Evolutionary conservation across 2,797 vertebrate genomes (phyloP).

Genomic region (Crenichthys baileyi): DNA sequence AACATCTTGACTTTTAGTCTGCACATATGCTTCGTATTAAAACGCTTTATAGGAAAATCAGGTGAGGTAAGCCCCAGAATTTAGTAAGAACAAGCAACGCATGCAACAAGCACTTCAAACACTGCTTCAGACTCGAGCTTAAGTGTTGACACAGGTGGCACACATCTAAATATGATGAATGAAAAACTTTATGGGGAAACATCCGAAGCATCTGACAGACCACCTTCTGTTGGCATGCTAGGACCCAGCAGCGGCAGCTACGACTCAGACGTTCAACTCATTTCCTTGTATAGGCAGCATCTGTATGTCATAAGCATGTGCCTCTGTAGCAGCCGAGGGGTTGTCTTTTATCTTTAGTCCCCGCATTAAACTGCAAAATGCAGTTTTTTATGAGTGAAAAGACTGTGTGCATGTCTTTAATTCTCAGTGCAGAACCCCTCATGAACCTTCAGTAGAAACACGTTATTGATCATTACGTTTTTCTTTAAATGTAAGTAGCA

Average conservation of each 20-base stretch:
- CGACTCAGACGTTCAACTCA: slow-evolving; percentile 47
- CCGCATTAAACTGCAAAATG: background rate
- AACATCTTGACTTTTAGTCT: slow-evolving; percentile 16
- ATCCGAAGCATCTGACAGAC: background rate
- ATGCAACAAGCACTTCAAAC: slow-evolving; percentile 32
- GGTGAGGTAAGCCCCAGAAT: slow-evolving; percentile 37
- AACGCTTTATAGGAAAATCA: slow-evolving; percentile 44
- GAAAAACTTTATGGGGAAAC: slow-evolving; percentile 22
- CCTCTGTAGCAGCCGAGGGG: slow-evolving; percentile 38
- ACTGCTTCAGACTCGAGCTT: slow-evolving; percentile 25
- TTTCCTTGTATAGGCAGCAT: slow-evolving; percentile 46
- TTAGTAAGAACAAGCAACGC: slow-evolving; percentile 45
- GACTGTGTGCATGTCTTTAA: slow-evolving; percentile 11
- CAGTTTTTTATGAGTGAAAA: slow-evolving; percentile 8
- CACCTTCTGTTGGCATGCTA: slow-evolving; percentile 28
- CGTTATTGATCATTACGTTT: slow-evolving; percentile 46
- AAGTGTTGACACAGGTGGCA: slow-evolving; percentile 64
- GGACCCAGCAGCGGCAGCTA: slow-evolving; percentile 31
- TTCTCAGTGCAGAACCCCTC: slow-evolving; percentile 7
- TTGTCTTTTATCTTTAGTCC: slow-evolving; percentile 54
- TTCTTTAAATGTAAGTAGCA: slow-evolving; percentile 41
- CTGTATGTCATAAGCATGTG: slow-evolving; percentile 67
- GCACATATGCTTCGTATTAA: slow-evolving; percentile 64
- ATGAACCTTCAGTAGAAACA: slow-evolving; percentile 6
- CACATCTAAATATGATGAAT: slow-evolving; percentile 37